Conservation (phyloP, 2,797 vertebrate genomes). For the Tokudaia tokunoshimensis region DNA sequence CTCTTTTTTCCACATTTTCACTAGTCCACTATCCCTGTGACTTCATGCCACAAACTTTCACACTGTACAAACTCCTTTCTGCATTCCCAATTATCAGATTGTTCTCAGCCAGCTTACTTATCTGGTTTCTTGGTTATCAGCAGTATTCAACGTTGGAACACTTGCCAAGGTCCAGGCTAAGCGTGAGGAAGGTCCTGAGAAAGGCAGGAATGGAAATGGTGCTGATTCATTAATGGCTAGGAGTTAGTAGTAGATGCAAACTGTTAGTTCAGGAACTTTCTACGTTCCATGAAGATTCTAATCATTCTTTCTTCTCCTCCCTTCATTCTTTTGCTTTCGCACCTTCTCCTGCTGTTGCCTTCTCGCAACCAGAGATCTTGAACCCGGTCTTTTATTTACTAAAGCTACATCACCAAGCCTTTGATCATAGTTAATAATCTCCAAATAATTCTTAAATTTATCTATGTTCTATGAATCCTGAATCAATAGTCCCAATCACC, state of each 20-base stretch:
- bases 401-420: background rate
- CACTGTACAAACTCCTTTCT: background rate
- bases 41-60: background rate
- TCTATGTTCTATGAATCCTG: background rate
- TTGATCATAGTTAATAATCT: background rate
- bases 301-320: background rate
- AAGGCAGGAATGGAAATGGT: background rate
- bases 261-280: background rate
- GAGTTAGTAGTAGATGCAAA: background rate
- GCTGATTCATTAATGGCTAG: background rate
- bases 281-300: background rate
- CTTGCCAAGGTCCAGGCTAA: background rate
- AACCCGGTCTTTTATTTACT: background rate
- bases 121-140: background rate
- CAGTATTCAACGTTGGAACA: background rate
- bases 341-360: background rate
- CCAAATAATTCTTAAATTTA: background rate
- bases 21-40: too few species aligned
- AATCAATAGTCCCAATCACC: background rate
- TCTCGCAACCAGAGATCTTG: background rate
- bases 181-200: background rate
- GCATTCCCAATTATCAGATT: background rate
- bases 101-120: background rate
- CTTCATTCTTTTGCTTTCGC: background rate
- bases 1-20: background rate